A percentile compares a stretch with the other conserved stretches of the same genome.
Conservation (phyloP, 2,113 vertebrate species). For the Psittacula cyanocephala region DNA sequence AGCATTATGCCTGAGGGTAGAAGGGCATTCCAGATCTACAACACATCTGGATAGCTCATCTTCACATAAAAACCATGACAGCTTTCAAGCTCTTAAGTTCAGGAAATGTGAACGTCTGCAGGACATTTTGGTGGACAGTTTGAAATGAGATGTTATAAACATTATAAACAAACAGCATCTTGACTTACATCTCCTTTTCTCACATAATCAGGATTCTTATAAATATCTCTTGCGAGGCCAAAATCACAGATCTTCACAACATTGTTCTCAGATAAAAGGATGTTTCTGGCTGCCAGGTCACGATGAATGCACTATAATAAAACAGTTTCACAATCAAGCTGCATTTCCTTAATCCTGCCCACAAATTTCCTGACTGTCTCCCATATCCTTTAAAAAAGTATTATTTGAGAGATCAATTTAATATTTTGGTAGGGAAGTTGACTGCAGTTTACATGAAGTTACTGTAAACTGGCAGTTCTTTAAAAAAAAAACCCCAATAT, state of each 20-base stretch:
- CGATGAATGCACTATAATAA: constrained; percentile 91
- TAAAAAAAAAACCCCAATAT: not conserved
- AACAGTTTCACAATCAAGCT: constrained; percentile 52
- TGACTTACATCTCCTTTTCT: constrained; percentile 94
- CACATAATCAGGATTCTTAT: constrained; percentile 94
- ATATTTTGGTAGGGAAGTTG: not conserved
- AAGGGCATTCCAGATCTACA: not conserved
- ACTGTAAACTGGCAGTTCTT: not conserved
- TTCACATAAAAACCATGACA: not conserved
- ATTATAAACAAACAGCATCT: constrained; percentile 5
- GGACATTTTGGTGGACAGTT: not conserved
- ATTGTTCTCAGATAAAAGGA: constrained; percentile 93
- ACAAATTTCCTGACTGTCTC: constrained; percentile 53
- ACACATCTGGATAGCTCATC: not conserved
- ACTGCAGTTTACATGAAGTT: not conserved
- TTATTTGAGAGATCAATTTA: not conserved
- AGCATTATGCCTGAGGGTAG: not conserved
- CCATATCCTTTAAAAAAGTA: not conserved
- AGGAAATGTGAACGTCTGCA: not conserved
- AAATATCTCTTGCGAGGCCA: constrained; percentile 92
- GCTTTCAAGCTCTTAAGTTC: not conserved
- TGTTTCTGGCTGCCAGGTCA: constrained; percentile 92
- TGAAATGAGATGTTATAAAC: not conserved
- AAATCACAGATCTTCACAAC: constrained; percentile 98
- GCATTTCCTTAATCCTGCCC: constrained; percentile 57